phyloP scores from a whole-genome alignment of 1,140 invertebrate genomes.

The Neotoxoptera formosana region DNA sequence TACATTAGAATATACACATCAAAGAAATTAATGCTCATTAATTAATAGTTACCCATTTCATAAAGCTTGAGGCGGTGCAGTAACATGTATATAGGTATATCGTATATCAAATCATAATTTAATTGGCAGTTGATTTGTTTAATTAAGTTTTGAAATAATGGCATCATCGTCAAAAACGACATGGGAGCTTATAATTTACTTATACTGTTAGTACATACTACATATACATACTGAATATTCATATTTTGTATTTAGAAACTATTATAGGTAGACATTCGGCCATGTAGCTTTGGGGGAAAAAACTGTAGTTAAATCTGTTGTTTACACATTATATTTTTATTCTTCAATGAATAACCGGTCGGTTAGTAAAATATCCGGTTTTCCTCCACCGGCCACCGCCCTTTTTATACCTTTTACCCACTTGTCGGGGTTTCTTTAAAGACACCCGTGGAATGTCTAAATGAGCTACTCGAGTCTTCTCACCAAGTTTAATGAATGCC shows the following conservation, averaged over 20 bases:
- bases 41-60: too few relatives aligned
- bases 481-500: not conserved
- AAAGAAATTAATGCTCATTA: too few relatives aligned
- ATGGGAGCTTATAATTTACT: not conserved
- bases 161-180: not conserved
- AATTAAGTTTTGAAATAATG: not conserved
- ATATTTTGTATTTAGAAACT: not conserved
- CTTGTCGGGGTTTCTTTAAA: conserved; percentile 19
- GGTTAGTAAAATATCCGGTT: conserved; percentile 15
- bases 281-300: not conserved
- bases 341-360: conserved; percentile 29
- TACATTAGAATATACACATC: too few relatives aligned
- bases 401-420: not conserved
- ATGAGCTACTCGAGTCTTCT: conserved; percentile 28
- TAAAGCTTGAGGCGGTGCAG: too few relatives aligned
- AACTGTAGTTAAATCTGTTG: conserved; percentile 9
- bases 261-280: not conserved
- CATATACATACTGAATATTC: not conserved
- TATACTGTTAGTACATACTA: too few relatives aligned
- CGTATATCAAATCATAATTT: not conserved
- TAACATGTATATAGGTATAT: not conserved
- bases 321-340: conserved; percentile 32
- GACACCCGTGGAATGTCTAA: conserved; percentile 20
- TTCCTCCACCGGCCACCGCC: not conserved
- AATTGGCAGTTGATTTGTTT: not conserved